Percentiles rank a stretch among this genome's conserved stretches.
phyloP scores from a whole-genome alignment of 2,888 invertebrate genomes.

The Euzophera pinguis region DNA sequence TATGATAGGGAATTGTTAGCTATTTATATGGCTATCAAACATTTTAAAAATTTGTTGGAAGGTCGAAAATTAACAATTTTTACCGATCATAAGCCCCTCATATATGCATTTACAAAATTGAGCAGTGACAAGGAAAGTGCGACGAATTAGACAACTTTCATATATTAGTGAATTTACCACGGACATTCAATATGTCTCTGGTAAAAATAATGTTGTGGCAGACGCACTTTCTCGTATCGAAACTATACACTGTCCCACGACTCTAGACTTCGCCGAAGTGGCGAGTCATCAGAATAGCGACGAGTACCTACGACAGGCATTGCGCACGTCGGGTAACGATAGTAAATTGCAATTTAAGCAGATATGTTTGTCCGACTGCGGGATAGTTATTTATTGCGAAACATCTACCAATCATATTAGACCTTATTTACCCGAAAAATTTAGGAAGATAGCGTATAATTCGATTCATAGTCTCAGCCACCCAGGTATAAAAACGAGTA shows the following conservation, averaged over 20 bases:
- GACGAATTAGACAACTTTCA: neutral
- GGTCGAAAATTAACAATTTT: neutral
- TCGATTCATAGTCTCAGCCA: neutral
- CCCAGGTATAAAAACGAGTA: neutral
- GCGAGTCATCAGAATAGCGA: neutral
- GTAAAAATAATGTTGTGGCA: neutral
- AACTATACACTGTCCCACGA: neutral
- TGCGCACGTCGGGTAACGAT: no score
- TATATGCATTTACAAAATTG: neutral
- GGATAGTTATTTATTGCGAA: neutral
- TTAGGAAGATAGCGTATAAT: neutral
- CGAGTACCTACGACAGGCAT: neutral
- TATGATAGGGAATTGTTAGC: neutral
- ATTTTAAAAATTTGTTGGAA: neutral
- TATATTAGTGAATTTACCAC: neutral
- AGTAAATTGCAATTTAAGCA: neutral
- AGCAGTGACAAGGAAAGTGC: neutral
- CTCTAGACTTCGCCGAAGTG: neutral
- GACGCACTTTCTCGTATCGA: neutral
- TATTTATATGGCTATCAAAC: neutral
- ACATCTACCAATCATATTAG: neutral
- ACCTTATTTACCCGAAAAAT: neutral
- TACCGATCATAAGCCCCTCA: neutral
- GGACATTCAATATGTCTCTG: neutral
- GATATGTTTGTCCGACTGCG: neutral